These are phyloP conservation scores for Tringa solitaria DNA, from an alignment of 2,113 vertebrate genomes.

Conservation along the genomic window DNA sequence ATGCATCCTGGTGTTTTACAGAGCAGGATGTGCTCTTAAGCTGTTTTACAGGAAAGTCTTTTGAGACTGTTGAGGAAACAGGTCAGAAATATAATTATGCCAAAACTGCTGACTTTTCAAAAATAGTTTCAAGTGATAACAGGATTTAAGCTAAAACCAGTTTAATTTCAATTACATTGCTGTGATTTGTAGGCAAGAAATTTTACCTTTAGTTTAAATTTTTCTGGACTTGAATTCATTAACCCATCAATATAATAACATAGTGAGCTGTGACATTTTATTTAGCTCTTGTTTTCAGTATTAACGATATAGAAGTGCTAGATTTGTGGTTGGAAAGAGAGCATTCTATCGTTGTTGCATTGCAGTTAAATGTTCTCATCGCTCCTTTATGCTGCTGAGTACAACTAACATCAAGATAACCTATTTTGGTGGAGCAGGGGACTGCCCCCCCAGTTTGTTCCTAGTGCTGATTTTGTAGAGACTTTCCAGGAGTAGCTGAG, in stretches of 20 bases:
- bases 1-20: not conserved
- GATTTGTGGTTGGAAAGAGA: not conserved
- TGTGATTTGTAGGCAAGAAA: constrained; percentile 29
- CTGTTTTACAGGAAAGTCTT: constrained; percentile 58
- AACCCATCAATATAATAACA: not conserved
- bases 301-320: not conserved
- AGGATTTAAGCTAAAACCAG: constrained; percentile 24
- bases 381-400: not conserved
- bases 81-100: constrained; percentile 53
- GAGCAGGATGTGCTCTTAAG: constrained; percentile 4
- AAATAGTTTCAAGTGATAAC: constrained; percentile 62
- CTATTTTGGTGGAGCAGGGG: not conserved
- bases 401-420: not conserved
- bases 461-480: not conserved
- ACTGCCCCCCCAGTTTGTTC: not conserved
- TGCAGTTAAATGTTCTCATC: not conserved
- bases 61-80: constrained; percentile 64
- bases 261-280: not conserved
- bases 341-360: not conserved
- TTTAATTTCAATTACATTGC: constrained; percentile 22
- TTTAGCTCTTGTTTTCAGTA: not conserved
- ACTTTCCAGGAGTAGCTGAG: not conserved
- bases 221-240: constrained; percentile 23
- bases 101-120: constrained; percentile 49
- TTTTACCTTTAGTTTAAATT: not conserved